Evolutionary conservation across 2,113 vertebrate species (phyloP).

Genomic region (Erythrolamprus reginae): DNA sequence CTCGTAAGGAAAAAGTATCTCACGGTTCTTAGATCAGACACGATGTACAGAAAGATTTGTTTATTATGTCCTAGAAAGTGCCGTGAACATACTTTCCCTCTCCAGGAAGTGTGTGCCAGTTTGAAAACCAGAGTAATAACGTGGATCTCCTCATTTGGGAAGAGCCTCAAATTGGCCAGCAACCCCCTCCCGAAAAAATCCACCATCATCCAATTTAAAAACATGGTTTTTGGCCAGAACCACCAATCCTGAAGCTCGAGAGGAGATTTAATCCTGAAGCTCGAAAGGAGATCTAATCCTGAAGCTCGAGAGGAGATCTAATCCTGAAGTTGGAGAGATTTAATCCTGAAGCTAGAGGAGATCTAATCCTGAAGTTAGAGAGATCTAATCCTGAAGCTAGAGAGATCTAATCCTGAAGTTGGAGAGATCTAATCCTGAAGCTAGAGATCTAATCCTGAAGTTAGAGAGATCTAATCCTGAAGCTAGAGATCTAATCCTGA

Average conservation of each 20-base stretch:
- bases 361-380: neutral
- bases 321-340: neutral
- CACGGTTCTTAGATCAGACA: too few relatives aligned
- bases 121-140: neutral
- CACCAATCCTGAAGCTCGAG: neutral
- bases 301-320: neutral
- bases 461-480: neutral
- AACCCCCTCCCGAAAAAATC: rapidly evolving
- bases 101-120: neutral
- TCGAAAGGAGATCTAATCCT: neutral
- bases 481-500: neutral
- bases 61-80: neutral
- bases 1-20: neutral
- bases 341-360: too few relatives aligned
- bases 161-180: neutral
- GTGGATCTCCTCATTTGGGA: neutral
- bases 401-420: neutral
- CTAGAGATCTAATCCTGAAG: too few relatives aligned
- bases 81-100: neutral
- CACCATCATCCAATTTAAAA: neutral
- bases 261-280: neutral
- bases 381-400: neutral
- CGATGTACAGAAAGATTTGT: neutral
- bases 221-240: neutral
- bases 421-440: neutral